Evolutionary conservation across 2,888 invertebrate genomes (phyloP), one percentile per base, ranked within the genome.

Genomic region (Dynastes grantii): DNA sequence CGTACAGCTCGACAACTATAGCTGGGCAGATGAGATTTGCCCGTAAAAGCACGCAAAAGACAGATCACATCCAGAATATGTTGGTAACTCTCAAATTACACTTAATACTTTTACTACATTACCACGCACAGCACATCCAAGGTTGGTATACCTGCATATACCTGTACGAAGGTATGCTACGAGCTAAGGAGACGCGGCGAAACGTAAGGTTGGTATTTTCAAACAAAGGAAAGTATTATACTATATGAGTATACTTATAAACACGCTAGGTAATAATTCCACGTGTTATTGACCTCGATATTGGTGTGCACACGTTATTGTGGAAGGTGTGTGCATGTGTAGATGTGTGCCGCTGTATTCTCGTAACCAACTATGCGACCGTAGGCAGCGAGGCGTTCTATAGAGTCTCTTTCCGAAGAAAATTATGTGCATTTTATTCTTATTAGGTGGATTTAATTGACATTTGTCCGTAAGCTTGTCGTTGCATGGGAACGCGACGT

Each of bases 211-310:
- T 61, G 73, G 61, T 55, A 75, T 75, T 75, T 75, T 75, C 73
- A 27, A 75, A 75, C 73, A 75, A 75, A 75, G 73, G 61, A 61
- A 75, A 75, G 73, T 61, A 68, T 40, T 67, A 67, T 45, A 64
- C 63, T 32, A 9, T 37, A 37, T 37, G 32, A 37, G 32, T 37
- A 37, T 29, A 63, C 29, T 22, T 63, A 68, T 27, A 68, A 27
- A 68, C 51, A 51, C 51, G 27, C 29, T 51, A 68, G 68, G 68
- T 68, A 73, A 58, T 49, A 75, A 61, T 63, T 49, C 45, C 45
- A 73, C 16, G 73, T 75, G 73, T 75, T 75, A 75, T 75, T 75
- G 73, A 75, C 73, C 73, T 75, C 73, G 73, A 75, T 75, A 75
- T 61, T 61, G 49, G 61, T 9, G 65, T 40, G 16, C 37, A 6